Percentiles rank a stretch among this genome's conserved stretches.
These are phyloP conservation scores for Ambastaia sidthimunki DNA, from an alignment of 2,797 vertebrate genomes.

Conservation along the genomic window DNA sequence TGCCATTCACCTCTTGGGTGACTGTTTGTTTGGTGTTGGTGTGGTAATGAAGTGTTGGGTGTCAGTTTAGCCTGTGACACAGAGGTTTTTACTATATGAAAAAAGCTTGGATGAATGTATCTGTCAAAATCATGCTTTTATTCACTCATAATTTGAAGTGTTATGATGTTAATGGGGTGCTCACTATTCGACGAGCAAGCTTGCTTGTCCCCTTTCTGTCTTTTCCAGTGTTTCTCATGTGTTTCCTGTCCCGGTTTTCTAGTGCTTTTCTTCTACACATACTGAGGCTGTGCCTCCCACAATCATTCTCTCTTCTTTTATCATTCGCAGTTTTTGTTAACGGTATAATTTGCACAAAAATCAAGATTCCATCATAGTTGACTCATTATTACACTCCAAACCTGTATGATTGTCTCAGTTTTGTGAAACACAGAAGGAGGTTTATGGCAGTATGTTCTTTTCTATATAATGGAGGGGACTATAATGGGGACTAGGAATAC, in stretches of 20 bases:
- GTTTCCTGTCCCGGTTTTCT: slow-evolving; percentile 31
- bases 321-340: slow-evolving; percentile 9
- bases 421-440: not conserved
- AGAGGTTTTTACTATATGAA: slow-evolving; percentile 38
- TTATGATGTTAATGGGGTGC: slow-evolving; percentile 36
- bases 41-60: slow-evolving; percentile 41
- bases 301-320: slow-evolving; percentile 13
- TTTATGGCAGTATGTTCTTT: not conserved
- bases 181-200: slow-evolving; percentile 24
- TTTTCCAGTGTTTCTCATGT: slow-evolving; percentile 13
- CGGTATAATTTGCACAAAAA: not conserved
- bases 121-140: slow-evolving; percentile 39
- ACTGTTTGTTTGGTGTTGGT: slow-evolving; percentile 50
- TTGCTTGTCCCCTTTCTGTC: slow-evolving; percentile 40
- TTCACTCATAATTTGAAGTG: slow-evolving; percentile 35
- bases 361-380: not conserved
- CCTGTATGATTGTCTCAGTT: not conserved
- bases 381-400: not conserved
- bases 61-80: slow-evolving; percentile 41
- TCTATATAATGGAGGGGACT: not conserved
- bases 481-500: not conserved
- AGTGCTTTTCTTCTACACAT: slow-evolving; percentile 20
- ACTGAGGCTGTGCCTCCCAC: slow-evolving; percentile 39
- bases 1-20: slow-evolving; percentile 41
- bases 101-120: slow-evolving; percentile 55